These are phyloP conservation scores for Serranus cabrilla DNA, from an alignment of 2,797 vertebrate genomes.

Conservation along the genomic window DNA sequence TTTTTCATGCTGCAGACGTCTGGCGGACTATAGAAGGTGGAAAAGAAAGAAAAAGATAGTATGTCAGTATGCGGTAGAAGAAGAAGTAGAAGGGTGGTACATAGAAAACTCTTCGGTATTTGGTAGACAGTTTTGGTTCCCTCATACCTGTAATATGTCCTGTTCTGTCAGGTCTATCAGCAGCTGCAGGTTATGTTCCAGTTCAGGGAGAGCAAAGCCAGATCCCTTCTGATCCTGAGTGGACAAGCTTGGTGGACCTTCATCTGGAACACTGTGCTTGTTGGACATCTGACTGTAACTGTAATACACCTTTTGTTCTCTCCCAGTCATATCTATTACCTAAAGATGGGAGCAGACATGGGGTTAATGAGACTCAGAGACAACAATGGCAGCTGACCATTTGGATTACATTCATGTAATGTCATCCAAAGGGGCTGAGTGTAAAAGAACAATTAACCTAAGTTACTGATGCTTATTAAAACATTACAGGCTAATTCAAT, in stretches of 20 bases:
- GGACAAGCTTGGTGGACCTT: constrained; percentile 83
- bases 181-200: constrained; percentile 98
- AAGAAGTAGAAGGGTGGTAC: not conserved
- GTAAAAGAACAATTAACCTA: constrained; percentile 2
- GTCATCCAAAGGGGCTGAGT: not conserved
- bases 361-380: constrained; percentile 2
- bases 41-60: constrained; percentile 6
- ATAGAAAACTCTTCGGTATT: not conserved
- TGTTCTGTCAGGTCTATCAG: constrained; percentile 98
- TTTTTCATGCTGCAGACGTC: constrained; percentile 95
- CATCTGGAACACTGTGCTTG: constrained; percentile 95
- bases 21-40: constrained; percentile 85
- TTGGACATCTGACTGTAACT: constrained; percentile 99
- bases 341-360: constrained; percentile 59
- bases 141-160: constrained; percentile 94
- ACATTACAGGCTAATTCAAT: not conserved
- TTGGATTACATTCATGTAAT: not conserved
- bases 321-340: constrained; percentile 99
- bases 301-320: constrained; percentile 97
- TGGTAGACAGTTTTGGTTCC: not conserved
- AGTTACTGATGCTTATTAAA: not conserved
- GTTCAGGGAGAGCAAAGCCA: constrained; percentile 92
- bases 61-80: not conserved
- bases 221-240: constrained; percentile 89
- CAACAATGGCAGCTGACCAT: not conserved